Base-by-base conservation (phyloP, 2,888 invertebrate genomes). In the Sinotaia quadrata region DNA sequence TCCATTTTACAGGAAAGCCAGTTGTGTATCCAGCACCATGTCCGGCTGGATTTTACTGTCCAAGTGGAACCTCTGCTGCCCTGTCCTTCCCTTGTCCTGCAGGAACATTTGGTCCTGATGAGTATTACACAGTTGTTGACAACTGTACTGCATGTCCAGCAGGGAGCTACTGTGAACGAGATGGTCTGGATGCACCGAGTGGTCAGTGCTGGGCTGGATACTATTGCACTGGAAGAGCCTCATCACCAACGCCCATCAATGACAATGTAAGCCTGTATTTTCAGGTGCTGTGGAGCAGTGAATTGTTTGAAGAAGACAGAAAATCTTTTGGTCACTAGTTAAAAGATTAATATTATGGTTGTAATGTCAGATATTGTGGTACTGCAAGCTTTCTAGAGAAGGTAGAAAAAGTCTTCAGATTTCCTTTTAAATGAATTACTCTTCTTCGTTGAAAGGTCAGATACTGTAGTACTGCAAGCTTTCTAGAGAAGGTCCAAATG, bases 1-100 rank as follows among this genome's bases (percentile, higher is more conserved):
- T 36, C 33, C 21, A 57, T 51, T 63, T 60, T 69, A 21, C 73
- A 84, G 83, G 83, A 33, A 72, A 75, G 2, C 77, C 84, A n/a
- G 81, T 84, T 4, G 81, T 82, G 2, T 75, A 61, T n/a, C 86
- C 87, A 0, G 66, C 77, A 1, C 77, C 83, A 21, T 87, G 87
- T 73, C 85, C 86, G 18, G 62, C 69, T 1, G 87, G 87, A 2
- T 78, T 84, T 69, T 87, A 83, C 79, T 87, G 87, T 71, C 82
- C 83, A 2, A 76, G 72, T n/a, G 82, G 81, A n/a, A 86, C 86
- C 5, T 77, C 73, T 7, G 71, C 80, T 4, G 77, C 77, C 44
- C 76, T 78, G 31, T 74, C 81, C 7, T 77, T 75, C 75, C 86
- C 85, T 4, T 87, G 87, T 70, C 84, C 85, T 0, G 71, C 79